phyloP scores from a whole-genome alignment of 2,888 invertebrate species.

The Eristalis arbustorum region DNA sequence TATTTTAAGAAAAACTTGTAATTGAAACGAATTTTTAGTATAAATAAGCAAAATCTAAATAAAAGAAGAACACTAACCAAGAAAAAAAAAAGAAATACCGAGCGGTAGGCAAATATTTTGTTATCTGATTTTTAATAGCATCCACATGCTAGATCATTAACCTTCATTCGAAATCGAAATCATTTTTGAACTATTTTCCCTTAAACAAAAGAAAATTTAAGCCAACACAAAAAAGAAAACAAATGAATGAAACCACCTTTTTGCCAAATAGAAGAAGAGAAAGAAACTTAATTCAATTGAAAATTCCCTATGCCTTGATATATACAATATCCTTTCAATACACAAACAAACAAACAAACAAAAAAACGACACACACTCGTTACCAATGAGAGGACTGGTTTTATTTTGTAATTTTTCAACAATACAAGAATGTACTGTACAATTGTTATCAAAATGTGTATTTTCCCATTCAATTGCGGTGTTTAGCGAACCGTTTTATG shows the following conservation, averaged over 20 bases:
- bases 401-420: neutral
- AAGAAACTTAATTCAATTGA: neutral
- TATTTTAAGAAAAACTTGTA: slow-evolving; percentile 65
- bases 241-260: neutral
- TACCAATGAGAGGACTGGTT: neutral
- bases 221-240: neutral
- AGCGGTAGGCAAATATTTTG: slow-evolving; percentile 61
- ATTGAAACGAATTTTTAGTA: slow-evolving; percentile 68
- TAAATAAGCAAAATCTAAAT: slow-evolving; percentile 34
- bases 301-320: slow-evolving; percentile 29
- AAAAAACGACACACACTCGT: neutral
- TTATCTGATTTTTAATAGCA: slow-evolving; percentile 55
- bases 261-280: slow-evolving; percentile 23
- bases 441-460: slow-evolving; percentile 33
- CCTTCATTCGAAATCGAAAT: neutral
- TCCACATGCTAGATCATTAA: slow-evolving; percentile 25
- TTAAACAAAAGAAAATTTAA: neutral
- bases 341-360: neutral
- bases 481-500: slow-evolving; percentile 16
- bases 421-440: neutral
- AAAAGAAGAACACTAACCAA: neutral
- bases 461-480: slow-evolving; percentile 9
- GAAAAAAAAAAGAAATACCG: slow-evolving; percentile 18
- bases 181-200: neutral
- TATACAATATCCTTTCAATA: neutral